Percentiles rank a stretch among this genome's conserved stretches.
phyloP scores from a whole-genome alignment of 2,888 invertebrate species.

The Drosophila maculinotata region DNA sequence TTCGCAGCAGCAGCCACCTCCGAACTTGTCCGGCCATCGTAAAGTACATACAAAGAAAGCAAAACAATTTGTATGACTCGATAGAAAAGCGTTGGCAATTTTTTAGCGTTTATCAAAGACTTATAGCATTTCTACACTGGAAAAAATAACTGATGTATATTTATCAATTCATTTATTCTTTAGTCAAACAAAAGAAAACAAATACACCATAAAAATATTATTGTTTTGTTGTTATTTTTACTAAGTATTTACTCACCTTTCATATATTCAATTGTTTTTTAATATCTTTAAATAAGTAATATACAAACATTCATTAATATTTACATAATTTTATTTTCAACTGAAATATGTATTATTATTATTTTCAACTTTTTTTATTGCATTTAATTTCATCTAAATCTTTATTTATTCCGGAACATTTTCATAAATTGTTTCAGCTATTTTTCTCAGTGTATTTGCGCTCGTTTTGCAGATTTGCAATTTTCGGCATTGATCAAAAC shows the following conservation, averaged over 20 bases:
- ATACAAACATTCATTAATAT: too few species aligned
- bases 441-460: conserved; percentile 17
- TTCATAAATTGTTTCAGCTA: background rate
- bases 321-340: too few species aligned
- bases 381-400: too few species aligned
- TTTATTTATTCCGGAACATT: too few species aligned
- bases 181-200: too few species aligned
- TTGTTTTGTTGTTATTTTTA: background rate
- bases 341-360: too few species aligned
- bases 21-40: conserved; percentile 25
- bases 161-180: too few species aligned
- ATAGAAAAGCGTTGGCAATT: conserved; percentile 42
- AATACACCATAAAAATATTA: background rate
- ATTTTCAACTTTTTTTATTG: background rate
- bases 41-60: conserved; percentile 47
- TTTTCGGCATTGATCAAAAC: conserved; percentile 52
- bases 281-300: too few species aligned
- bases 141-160: background rate
- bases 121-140: conserved; percentile 15
- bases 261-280: too few species aligned
- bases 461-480: conserved; percentile 58
- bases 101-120: conserved; percentile 22
- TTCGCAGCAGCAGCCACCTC: conserved; percentile 1
- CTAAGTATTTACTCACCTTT: too few species aligned
- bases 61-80: conserved; percentile 38